A percentile compares a stretch with the other conserved stretches of the same genome.
These are phyloP conservation scores for Ophthalmolycus amberensis DNA, from an alignment of 2,113 vertebrate species.

Conservation along the genomic window DNA sequence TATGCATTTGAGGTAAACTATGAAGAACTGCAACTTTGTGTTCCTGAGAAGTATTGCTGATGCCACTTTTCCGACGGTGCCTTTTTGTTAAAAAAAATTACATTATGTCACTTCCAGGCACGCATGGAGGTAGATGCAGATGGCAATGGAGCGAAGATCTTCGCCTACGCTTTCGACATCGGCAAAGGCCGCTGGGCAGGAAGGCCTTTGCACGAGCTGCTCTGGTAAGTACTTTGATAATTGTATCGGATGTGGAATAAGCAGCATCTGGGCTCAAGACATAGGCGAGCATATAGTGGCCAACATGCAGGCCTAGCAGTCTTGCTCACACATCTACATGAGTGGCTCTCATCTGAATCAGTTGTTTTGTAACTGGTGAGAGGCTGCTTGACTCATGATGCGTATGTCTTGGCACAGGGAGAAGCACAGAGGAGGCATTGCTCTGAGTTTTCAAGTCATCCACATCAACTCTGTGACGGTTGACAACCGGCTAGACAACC, in stretches of 20 bases:
- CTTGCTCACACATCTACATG: no score
- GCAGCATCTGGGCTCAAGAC: neutral
- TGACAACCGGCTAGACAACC: conserved; percentile 97
- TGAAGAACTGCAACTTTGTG: neutral
- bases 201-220: conserved; percentile 93
- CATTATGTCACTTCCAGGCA: conserved; percentile 81
- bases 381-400: conserved; percentile 2
- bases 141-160: conserved; percentile 98
- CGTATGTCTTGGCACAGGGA: conserved; percentile 85
- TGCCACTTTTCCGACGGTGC: neutral
- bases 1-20: conserved; percentile 94
- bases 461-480: conserved; percentile 97
- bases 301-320: neutral
- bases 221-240: conserved; percentile 88
- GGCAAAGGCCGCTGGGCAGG: conserved; percentile 94
- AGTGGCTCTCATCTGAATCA: neutral
- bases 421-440: conserved; percentile 95
- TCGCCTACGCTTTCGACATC: conserved; percentile 97
- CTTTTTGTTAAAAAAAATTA: neutral
- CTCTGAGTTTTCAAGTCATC: conserved; percentile 95
- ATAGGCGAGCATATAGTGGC: neutral
- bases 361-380: neutral
- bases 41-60: neutral
- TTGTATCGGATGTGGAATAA: neutral
- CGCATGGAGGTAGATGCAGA: conserved; percentile 99